Evolutionary conservation across 2,113 vertebrate genomes (phyloP), one percentile per base, ranked within the genome.

Genomic region (Petroica traversi): DNA sequence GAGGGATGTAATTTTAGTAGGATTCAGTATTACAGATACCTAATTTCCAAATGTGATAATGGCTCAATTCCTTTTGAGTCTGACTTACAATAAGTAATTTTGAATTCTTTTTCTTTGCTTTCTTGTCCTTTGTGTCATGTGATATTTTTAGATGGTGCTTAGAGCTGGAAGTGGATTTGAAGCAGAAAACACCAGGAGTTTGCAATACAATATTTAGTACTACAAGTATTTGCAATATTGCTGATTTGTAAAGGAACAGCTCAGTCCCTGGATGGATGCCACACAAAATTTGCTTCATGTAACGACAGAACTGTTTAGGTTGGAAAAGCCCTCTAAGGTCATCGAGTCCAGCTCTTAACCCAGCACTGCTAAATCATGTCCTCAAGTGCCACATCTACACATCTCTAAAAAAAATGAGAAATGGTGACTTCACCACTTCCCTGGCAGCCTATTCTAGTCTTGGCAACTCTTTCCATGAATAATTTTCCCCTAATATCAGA

Each of bases 281-380:
- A 54, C 10, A 17, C 1, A 61, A 5, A 19, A 11, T 43, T 69
- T 73, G 5, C 45, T 68, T 85, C 38, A 57, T 4, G 48, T 36
- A 31, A 48, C 41, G 25, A 62, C 15, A 48, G 34, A 68, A 41
- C 7, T 6, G 26, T 36, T 55, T 16, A 40, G 4, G 20, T 26
- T 75, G n/a, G 25, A 68, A 61, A 61, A 61, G 18, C 16, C 12
- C 9, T 54, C 19, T 48, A 33, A 40, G 12, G 12, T 14, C 12
- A 15, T 15, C 0, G 1, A 41, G 17, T 68, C 17, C 8, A 9
- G 8, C 14, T 13, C 31, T 19, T 19, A 48, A 40, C 9, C 16
- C 17, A 40, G 20, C 14, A 8, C 14, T 31, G 54, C 11, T 68
- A 68, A 61, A 46, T 25, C 25, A 16, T 19, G 29, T 40, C 17